A percentile compares a stretch with the other conserved stretches of the same genome.
phyloP scores from a whole-genome alignment of 2,888 invertebrate species.

The Rhaphigaster nebulosa region DNA sequence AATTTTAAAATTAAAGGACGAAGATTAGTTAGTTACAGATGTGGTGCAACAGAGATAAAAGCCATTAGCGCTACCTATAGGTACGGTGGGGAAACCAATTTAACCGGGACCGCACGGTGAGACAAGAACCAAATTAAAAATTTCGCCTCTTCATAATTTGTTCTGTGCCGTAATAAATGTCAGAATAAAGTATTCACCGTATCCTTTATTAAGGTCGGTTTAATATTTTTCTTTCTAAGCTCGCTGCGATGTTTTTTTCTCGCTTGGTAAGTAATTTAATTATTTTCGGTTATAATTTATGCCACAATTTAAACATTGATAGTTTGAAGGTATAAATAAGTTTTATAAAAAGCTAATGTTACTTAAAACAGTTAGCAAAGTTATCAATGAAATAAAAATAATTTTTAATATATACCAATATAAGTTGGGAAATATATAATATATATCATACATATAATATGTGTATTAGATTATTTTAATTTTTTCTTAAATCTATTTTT shows the following conservation, averaged over 20 bases:
- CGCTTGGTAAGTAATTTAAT: neutral
- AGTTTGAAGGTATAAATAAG: neutral
- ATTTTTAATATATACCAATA: no score
- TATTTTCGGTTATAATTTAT: neutral
- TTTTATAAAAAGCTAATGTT: neutral
- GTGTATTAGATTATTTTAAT: no score
- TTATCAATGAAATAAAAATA: no score
- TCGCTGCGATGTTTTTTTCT: neutral
- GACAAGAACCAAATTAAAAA: neutral
- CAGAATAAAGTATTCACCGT: neutral
- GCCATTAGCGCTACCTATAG: neutral
- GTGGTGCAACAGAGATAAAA: neutral
- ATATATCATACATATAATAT: no score
- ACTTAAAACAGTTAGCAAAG: no score
- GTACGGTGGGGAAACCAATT: neutral
- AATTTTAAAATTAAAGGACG: neutral
- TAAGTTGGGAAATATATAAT: no score
- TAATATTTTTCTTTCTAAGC: neutral
- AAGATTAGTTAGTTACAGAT: neutral
- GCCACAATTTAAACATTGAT: neutral
- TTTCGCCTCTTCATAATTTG: neutral
- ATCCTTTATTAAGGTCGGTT: neutral
- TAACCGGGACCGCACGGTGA: neutral
- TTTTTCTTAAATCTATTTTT: no score
- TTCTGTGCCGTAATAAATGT: neutral